Base-by-base conservation (phyloP, 2,888 invertebrate genomes). In the Melinaea marsaeus region DNA sequence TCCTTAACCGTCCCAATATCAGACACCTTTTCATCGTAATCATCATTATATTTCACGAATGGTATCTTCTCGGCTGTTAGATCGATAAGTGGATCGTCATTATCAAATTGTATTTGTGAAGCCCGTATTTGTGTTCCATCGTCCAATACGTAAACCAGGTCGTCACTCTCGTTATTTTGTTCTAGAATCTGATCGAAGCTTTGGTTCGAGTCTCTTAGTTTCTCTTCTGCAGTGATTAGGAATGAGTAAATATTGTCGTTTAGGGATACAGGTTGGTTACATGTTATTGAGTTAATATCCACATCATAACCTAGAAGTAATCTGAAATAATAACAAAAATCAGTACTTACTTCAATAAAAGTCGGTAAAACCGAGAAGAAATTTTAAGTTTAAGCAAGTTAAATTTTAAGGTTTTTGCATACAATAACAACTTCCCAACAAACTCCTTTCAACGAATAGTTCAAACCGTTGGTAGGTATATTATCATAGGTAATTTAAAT, bases 91-190 rank as follows among this genome's bases (percentile, higher is more conserved):
- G 85, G 81, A 47, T 90, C 90, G 48, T 90, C 90, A 48, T 90
- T 90, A 57, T 90, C 89, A 54, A 90, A 90, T 62, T 90, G 89
- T 74, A 90, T 90, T 72, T 90, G 90, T 0, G 90, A 90, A 0
- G 90, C 88, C 58, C 84, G 75, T 1, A 90, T 90, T 71, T 90
- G 88, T 3, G 90, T 90, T 0, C 90, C 90, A 62, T 90, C 90
- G 54, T 90, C 86, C 13, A 90, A 67, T 0, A 90, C 80, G 57
- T 90, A 90, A 0, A 86, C 80, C 64, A 84, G 70, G 55, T 86
- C 88, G 5, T 78, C 76, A 3, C 70, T 63, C 0, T 77, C 75
- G 37, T 79, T 71, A 11, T 63, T 73, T 22, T 62, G 22, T 11
- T 77, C 76, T 61, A 79, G 66, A 37, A 79, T 76, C 73, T 76